These are phyloP conservation scores for Artibeus jamaicensis DNA, from an alignment of 2,797 vertebrate species.

Conservation along the genomic window DNA sequence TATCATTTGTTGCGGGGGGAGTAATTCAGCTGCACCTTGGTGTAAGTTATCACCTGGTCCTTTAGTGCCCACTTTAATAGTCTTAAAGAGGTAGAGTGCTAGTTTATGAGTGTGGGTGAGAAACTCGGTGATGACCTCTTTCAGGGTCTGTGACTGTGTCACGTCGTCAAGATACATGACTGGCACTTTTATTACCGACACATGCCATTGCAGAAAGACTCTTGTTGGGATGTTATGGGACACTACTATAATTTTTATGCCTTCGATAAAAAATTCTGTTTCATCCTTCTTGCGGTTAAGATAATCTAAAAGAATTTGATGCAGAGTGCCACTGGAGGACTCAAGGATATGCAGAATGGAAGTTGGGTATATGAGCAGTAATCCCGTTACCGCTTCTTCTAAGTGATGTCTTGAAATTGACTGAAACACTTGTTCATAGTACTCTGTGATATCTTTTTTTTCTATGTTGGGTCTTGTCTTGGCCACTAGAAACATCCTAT, in stretches of 20 bases:
- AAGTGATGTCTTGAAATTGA: not conserved
- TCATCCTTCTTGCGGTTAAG: conserved; percentile 42
- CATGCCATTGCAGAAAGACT: conserved; percentile 80
- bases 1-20: conserved; percentile 74
- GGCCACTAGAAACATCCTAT: conserved; percentile 76
- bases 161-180: conserved; percentile 28
- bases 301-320: conserved; percentile 73
- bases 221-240: conserved; percentile 81
- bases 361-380: conserved; percentile 74
- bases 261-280: conserved; percentile 70
- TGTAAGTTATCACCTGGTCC: conserved; percentile 27
- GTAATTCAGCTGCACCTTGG: conserved; percentile 57
- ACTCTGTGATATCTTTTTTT: conserved; percentile 59
- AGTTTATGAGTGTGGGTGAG: conserved; percentile 67
- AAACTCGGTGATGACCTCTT: conserved; percentile 74
- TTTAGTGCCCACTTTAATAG: conserved; percentile 64
- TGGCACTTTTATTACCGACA: not conserved
- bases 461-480: not conserved
- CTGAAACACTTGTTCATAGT: conserved; percentile 75
- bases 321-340: conserved; percentile 71
- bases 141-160: not conserved
- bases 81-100: conserved; percentile 62
- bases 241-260: conserved; percentile 78
- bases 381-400: conserved; percentile 71
- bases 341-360: conserved; percentile 76